Evolutionary conservation across 2,113 vertebrate species (phyloP).

Genomic region (Gambusia affinis): DNA sequence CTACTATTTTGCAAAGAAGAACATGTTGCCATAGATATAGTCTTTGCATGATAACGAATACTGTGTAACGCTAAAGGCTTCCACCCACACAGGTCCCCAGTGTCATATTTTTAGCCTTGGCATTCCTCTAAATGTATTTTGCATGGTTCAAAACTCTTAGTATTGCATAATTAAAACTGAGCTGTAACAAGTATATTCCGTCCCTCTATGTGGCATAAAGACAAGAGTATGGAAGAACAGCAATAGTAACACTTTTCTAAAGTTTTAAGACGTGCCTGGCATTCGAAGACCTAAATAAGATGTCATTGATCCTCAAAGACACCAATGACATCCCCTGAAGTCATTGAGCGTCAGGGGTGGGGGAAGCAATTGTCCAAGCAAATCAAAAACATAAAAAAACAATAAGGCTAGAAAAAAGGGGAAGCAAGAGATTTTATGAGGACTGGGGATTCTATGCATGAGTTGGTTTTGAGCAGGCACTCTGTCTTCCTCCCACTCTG

Average conservation of each 20-base stretch:
- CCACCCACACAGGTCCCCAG: constrained; percentile 43
- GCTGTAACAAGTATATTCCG: constrained; percentile 27
- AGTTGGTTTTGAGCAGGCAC: too few relatives aligned
- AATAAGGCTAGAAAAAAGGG: too few relatives aligned
- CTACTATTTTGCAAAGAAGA: not conserved
- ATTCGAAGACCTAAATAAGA: not conserved
- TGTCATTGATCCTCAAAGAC: not conserved
- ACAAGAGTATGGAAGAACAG: constrained; percentile 16
- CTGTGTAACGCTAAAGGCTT: constrained; percentile 39
- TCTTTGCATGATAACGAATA: constrained; percentile 29
- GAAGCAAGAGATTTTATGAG: too few relatives aligned
- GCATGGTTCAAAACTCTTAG: constrained; percentile 53
- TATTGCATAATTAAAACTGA: constrained; percentile 59
- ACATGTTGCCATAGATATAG: constrained; percentile 36
- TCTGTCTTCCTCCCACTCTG: too few relatives aligned
- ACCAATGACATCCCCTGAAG: not conserved
- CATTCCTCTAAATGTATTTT: constrained; percentile 70
- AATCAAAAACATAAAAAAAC: not conserved
- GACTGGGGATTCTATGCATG: too few relatives aligned
- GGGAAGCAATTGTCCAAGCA: not conserved
- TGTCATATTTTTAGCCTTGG: constrained; percentile 69
- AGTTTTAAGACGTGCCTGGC: not conserved
- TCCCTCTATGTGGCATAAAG: not conserved
- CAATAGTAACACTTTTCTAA: not conserved
- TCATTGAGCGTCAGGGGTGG: not conserved